Evolutionary conservation across 2,797 vertebrate genomes (phyloP).

Genomic region (Molothrus ater): DNA sequence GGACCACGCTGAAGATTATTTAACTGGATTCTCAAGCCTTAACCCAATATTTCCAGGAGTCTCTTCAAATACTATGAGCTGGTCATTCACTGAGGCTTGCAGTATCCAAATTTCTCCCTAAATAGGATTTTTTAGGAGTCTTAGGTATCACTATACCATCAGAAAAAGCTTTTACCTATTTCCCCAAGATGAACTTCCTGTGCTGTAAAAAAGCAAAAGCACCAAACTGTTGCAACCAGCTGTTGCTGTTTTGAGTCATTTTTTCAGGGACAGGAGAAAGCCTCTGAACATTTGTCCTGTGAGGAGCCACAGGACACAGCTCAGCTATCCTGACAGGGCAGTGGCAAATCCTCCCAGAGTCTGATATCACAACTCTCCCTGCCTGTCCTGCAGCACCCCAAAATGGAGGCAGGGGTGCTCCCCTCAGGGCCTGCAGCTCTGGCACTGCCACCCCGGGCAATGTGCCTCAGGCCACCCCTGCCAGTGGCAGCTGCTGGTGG

Average conservation of each 20-base stretch:
- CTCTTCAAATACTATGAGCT: background rate
- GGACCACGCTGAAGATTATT: background rate
- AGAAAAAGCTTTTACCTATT: background rate
- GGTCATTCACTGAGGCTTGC: background rate
- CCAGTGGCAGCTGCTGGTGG: fast-evolving
- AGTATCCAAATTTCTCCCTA: background rate
- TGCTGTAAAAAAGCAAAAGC: background rate
- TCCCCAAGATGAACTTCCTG: background rate
- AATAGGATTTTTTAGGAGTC: background rate
- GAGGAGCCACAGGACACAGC: background rate
- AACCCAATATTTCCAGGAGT: background rate
- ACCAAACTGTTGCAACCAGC: background rate
- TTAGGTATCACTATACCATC: background rate
- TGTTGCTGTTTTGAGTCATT: background rate
- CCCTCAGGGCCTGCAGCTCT: background rate
- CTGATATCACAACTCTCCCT: background rate
- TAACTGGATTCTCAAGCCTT: background rate
- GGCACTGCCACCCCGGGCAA: fast-evolving
- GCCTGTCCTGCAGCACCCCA: background rate
- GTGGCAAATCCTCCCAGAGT: fast-evolving
- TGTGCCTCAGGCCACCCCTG: background rate
- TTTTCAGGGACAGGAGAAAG: background rate
- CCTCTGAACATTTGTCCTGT: background rate
- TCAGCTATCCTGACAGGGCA: background rate
- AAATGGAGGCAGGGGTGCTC: fast-evolving